phyloP scores from a whole-genome alignment of 2,113 vertebrate species.

The Gavia stellata region DNA sequence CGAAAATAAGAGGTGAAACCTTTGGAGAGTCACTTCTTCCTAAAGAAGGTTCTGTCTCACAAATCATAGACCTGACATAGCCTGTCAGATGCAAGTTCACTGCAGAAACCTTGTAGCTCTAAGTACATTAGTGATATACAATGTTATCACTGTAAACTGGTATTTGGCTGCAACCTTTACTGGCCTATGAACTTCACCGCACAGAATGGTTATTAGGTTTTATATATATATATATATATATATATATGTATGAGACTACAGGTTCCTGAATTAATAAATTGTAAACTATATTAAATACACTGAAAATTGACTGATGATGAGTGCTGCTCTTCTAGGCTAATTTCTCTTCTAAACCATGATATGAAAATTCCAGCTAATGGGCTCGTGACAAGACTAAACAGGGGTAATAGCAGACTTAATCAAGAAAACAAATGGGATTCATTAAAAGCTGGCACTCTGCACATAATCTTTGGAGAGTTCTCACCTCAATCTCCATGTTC shows the following conservation, averaged over 20 bases:
- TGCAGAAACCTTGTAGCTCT: neutral
- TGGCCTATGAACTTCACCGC: neutral
- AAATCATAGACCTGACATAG: neutral
- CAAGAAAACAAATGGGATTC: constrained; percentile 81
- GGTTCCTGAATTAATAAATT: constrained; percentile 61
- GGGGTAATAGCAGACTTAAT: constrained; percentile 76
- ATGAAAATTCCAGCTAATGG: constrained; percentile 75
- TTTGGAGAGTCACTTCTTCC: neutral
- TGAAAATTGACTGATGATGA: constrained; percentile 65
- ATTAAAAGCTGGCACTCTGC: constrained; percentile 73
- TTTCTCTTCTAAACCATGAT: constrained; percentile 72
- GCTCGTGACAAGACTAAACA: constrained; percentile 71
- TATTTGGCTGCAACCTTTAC: neutral
- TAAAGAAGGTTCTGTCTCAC: neutral
- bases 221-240: neutral
- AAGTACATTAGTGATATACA: neutral
- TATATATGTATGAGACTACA: neutral
- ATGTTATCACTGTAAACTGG: neutral
- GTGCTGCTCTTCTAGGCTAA: constrained; percentile 62
- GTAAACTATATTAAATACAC: constrained; percentile 66
- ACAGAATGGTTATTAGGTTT: constrained; percentile 24
- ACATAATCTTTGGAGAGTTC: constrained; percentile 72
- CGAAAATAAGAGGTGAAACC: neutral
- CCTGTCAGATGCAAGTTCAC: neutral
- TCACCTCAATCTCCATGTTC: constrained; percentile 58